These are phyloP conservation scores for Anniella stebbinsi DNA, from an alignment of 2,797 vertebrate genomes.

Conservation along the genomic window DNA sequence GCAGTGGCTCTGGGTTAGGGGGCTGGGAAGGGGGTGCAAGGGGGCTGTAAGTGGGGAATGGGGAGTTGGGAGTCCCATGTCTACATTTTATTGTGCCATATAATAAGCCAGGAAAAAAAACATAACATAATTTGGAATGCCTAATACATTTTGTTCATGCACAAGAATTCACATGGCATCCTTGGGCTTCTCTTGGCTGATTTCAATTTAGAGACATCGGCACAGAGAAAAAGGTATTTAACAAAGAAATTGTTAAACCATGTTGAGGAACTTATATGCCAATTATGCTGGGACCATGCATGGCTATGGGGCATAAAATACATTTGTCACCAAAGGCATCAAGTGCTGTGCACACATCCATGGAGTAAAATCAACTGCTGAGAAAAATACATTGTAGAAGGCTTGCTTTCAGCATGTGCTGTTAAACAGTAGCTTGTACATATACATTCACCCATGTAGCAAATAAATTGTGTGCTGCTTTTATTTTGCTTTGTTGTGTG, in stretches of 20 bases:
- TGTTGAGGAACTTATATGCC: slow-evolving; percentile 5
- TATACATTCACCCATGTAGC: slow-evolving; percentile 3
- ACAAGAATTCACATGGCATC: background rate
- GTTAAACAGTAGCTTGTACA: slow-evolving; percentile 1
- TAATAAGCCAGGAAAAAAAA: background rate
- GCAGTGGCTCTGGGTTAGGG: too few species aligned
- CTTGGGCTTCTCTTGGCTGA: slow-evolving; percentile 19
- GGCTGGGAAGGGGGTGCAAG: too few species aligned
- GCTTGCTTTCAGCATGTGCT: slow-evolving; percentile 1
- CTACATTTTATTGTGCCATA: background rate
- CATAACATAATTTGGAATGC: background rate
- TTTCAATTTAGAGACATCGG: slow-evolving; percentile 25
- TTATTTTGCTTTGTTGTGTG: slow-evolving; percentile 2
- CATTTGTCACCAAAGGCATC: slow-evolving; percentile 5
- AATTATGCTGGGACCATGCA: slow-evolving; percentile 8
- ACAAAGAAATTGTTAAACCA: slow-evolving; percentile 2
- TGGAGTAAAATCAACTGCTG: slow-evolving; percentile 13
- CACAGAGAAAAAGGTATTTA: slow-evolving; percentile 13
- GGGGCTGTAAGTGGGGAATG: too few species aligned
- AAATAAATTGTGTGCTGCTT: slow-evolving; percentile 16
- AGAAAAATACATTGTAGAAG: slow-evolving; percentile 19
- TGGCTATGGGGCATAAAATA: background rate
- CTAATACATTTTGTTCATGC: background rate
- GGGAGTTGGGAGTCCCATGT: background rate
- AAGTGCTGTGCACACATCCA: background rate